These are phyloP conservation scores for Nansenia antarctica DNA, from an alignment of 2,113 vertebrate genomes.

Conservation along the genomic window DNA sequence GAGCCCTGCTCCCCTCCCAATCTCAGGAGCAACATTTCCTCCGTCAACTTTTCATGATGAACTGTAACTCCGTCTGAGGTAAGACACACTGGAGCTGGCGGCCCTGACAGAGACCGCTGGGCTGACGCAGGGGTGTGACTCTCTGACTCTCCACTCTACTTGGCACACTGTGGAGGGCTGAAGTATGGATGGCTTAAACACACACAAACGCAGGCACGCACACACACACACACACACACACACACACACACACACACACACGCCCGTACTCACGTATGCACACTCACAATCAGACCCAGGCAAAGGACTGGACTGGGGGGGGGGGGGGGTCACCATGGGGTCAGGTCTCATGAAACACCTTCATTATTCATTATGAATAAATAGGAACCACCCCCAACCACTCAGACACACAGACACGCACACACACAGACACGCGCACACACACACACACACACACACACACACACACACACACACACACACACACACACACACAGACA, in stretches of 20 bases:
- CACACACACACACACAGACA: not conserved
- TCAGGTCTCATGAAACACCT: not conserved
- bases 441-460: not conserved
- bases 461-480: not conserved
- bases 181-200: not conserved
- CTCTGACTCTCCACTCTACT: slow-evolving; percentile 24
- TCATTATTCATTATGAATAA: not conserved
- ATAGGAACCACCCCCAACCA: not conserved
- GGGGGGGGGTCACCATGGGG: no score
- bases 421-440: not conserved
- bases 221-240: not conserved
- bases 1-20: slow-evolving; percentile 30
- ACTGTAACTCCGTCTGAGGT: slow-evolving; percentile 27
- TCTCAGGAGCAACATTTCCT: slow-evolving; percentile 53
- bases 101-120: slow-evolving; percentile 24
- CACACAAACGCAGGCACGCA: not conserved
- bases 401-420: not conserved
- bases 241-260: not conserved
- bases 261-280: not conserved
- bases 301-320: not conserved
- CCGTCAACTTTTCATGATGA: slow-evolving; percentile 29
- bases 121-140: slow-evolving; percentile 19
- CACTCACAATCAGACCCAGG: not conserved
- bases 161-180: slow-evolving; percentile 1
- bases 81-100: slow-evolving; percentile 27